Evolutionary conservation across 37 sponge, comb jelly and placozoan genomes (phyloP), one percentile per base, ranked within the genome.

Genomic region (Chondrosia reniformis): DNA sequence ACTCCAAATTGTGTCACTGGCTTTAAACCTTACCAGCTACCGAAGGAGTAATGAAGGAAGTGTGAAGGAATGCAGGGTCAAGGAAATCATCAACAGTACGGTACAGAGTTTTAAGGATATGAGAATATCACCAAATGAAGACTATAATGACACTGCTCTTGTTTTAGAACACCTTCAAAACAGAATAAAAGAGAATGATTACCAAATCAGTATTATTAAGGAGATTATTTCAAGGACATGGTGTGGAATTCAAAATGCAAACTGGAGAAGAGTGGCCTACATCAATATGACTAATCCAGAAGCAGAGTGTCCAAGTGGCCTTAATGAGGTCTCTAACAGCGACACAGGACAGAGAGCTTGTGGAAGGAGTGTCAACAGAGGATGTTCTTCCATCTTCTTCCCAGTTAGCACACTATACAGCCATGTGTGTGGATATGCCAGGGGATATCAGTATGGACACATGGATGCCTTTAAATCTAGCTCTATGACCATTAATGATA

Each of bases 201-300:
- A n/a, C n/a, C n/a, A n/a, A n/a, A n/a, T n/a, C n/a, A n/a, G n/a
- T n/a, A n/a, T n/a, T n/a, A n/a, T n/a, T n/a, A n/a, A n/a, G n/a
- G n/a, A n/a, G n/a, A n/a, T n/a, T n/a, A n/a, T n/a, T n/a, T n/a
- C n/a, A n/a, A n/a, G n/a, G n/a, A n/a, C n/a, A n/a, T n/a, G n/a
- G n/a, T 75, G 76, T 75, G 54, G 76, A 30, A 75, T 75, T 19
- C 19, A 27, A 27, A 72, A 75, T n/a, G 15, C n/a, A 25, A 69
- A 69, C 43, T 81, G 82, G 82, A 81, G 38, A 27, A 28, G 84
- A 24, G 28, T 83, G 19, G 77, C 56, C 39, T 76, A 67, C 76
- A 24, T 78, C 33, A 45, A 84, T 54, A 84, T 69, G 62, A 77
- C 74, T 36, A n/a, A n/a, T n/a, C 43, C 78, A 13, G 66, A 55